phyloP scores from a whole-genome alignment of 2,888 invertebrate genomes.

The Agrochola litura region DNA sequence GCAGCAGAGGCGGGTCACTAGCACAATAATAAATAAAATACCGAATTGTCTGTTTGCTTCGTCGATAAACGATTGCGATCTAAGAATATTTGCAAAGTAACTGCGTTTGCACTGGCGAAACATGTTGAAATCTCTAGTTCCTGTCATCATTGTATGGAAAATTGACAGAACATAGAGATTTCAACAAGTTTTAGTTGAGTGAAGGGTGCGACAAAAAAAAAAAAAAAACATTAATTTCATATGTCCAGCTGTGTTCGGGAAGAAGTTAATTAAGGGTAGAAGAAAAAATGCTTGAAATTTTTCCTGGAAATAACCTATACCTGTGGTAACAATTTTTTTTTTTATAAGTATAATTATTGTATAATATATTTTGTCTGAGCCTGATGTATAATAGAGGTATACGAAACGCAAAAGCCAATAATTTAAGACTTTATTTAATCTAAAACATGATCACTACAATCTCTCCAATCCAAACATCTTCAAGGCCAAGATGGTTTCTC shows the following conservation, averaged over 20 bases:
- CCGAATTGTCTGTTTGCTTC: neutral
- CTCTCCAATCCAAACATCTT: slow-evolving; percentile 60
- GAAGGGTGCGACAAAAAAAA: no score
- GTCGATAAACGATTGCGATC: neutral
- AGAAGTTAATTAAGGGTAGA: neutral
- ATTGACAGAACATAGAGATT: no score
- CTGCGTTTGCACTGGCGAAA: no score
- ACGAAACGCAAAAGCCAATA: neutral
- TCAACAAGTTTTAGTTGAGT: no score
- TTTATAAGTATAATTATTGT: neutral
- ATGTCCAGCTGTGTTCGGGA: neutral
- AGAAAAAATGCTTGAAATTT: neutral
- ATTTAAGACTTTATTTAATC: slow-evolving; percentile 29
- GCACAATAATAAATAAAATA: neutral
- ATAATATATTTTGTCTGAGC: neutral
- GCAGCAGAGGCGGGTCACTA: no score
- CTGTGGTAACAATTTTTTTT: neutral
- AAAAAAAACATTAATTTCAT: neutral
- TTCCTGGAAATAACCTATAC: neutral
- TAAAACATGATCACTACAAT: slow-evolving; percentile 17
- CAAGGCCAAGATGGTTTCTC: slow-evolving; percentile 94
- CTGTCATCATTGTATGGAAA: no score
- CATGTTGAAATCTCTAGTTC: no score
- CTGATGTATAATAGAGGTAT: neutral
- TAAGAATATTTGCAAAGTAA: neutral